Percentiles rank a stretch among this genome's conserved stretches.
Evolutionary conservation across 2,113 vertebrate species (phyloP).

Genomic region (Platysteira castanea): DNA sequence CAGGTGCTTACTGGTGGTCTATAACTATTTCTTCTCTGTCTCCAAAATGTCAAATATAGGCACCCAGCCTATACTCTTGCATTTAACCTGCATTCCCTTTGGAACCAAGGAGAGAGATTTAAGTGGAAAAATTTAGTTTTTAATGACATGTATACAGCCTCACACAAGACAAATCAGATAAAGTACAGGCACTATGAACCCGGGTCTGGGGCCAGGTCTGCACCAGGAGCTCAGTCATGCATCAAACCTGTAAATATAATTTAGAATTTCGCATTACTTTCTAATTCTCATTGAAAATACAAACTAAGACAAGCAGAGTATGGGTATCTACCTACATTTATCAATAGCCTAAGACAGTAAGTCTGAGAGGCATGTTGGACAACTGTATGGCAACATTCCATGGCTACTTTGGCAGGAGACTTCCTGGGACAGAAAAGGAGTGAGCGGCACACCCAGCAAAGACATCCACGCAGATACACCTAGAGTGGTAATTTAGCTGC

Average conservation of each 20-base stretch:
- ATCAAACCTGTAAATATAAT: background rate
- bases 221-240: background rate
- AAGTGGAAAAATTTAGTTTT: background rate
- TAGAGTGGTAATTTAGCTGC: background rate
- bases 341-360: background rate
- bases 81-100: background rate
- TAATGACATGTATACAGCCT: background rate
- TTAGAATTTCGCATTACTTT: background rate
- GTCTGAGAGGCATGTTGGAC: background rate
- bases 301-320: background rate
- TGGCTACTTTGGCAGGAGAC: background rate
- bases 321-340: background rate
- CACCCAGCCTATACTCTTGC: background rate
- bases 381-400: background rate
- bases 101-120: background rate
- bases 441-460: background rate
- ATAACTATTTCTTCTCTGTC: background rate
- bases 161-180: background rate
- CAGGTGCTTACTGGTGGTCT: background rate
- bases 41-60: background rate
- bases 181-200: accelerated
- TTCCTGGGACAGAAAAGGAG: background rate
- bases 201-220: background rate
- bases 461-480: background rate
- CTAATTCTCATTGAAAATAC: background rate